Conservation (phyloP, 2,113 vertebrate genomes). For the human region DNA sequence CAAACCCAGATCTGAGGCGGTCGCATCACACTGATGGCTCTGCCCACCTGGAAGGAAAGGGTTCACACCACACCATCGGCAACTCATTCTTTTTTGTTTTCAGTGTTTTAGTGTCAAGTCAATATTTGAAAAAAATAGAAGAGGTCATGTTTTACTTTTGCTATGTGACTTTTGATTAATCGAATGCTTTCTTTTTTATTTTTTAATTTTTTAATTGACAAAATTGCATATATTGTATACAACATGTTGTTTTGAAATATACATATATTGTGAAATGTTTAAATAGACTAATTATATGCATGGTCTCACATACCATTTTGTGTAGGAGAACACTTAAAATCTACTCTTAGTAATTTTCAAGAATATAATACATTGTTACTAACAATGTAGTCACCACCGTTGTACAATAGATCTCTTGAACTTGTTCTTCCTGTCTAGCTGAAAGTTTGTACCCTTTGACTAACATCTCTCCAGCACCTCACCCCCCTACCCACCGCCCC, state of each 20-base stretch:
- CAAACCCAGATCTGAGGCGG: too few relatives aligned
- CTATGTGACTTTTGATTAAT: neutral
- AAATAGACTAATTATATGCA: neutral
- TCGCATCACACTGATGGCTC: neutral
- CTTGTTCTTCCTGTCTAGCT: neutral
- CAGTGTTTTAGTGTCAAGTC: neutral
- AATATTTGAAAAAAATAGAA: neutral
- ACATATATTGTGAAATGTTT: neutral
- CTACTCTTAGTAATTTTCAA: neutral
- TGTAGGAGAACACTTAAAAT: neutral
- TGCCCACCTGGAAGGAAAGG: neutral
- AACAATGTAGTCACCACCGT: neutral
- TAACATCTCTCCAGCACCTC: neutral
- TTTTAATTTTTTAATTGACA: neutral
- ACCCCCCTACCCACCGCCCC: neutral
- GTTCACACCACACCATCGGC: accelerated
- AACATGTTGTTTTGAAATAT: neutral
- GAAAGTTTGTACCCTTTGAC: too few relatives aligned
- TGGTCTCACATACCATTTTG: neutral
- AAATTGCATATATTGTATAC: neutral
- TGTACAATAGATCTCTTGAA: neutral
- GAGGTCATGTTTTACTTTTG: neutral
- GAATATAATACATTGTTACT: neutral
- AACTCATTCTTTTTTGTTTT: neutral
- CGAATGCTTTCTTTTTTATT: neutral